These are phyloP conservation scores for Drosophila hydei DNA, from an alignment of 1,140 invertebrate genomes.

Conservation along the genomic window DNA sequence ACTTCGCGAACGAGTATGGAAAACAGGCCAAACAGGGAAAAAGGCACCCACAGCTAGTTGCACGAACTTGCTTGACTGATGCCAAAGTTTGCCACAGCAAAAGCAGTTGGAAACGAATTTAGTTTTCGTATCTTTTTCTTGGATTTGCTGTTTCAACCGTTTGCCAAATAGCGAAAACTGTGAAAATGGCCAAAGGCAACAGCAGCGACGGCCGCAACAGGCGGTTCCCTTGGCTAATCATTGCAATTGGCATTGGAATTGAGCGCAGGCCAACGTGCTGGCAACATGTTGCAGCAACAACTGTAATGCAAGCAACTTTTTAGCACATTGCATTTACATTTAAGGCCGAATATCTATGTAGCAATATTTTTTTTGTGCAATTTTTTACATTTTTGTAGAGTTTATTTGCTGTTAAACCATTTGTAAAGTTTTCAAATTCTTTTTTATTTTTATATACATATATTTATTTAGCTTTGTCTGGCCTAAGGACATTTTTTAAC, in stretches of 20 bases:
- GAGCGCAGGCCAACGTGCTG: not conserved
- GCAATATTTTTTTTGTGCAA: slow-evolving; percentile 20
- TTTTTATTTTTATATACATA: not conserved
- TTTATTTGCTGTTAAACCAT: slow-evolving; percentile 34
- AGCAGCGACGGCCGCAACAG: slow-evolving; percentile 35
- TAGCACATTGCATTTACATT: slow-evolving; percentile 15
- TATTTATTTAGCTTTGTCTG: slow-evolving; percentile 7
- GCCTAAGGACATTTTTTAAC: slow-evolving; percentile 43
- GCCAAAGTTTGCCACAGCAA: slow-evolving; percentile 30
- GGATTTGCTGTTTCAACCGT: slow-evolving; percentile 15
- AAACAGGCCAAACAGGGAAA: slow-evolving; percentile 37
- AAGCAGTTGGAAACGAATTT: slow-evolving; percentile 24
- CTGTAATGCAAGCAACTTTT: slow-evolving; percentile 11
- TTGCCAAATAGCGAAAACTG: slow-evolving; percentile 26
- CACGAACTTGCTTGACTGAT: slow-evolving; percentile 61
- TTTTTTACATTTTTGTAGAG: slow-evolving; percentile 30
- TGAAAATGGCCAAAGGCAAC: slow-evolving; percentile 53
- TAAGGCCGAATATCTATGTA: slow-evolving; percentile 10
- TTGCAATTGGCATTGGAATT: slow-evolving; percentile 46
- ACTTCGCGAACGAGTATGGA: not conserved
- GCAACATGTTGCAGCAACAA: slow-evolving; percentile 71
- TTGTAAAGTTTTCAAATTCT: slow-evolving; percentile 28
- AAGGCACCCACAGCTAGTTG: slow-evolving; percentile 72
- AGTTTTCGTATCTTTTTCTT: slow-evolving; percentile 30
- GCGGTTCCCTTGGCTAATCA: slow-evolving; percentile 56